Conservation (phyloP, 2,888 invertebrate genomes). For the Adelphocoris suturalis region DNA sequence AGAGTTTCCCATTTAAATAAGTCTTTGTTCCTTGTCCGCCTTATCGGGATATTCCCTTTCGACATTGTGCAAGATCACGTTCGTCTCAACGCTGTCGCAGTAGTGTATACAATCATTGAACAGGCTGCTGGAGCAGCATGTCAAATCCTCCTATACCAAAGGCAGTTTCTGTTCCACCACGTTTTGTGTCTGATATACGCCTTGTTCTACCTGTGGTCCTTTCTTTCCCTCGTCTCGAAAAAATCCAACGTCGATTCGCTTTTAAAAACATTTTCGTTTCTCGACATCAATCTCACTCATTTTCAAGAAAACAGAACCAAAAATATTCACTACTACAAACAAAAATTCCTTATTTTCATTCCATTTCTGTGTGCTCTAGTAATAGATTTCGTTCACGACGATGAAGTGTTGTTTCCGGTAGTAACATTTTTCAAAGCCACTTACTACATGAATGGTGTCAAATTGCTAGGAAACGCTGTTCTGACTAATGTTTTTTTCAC, state of each 20-base stretch:
- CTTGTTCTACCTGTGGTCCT: background rate
- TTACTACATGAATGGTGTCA: background rate
- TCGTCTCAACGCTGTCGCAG: background rate
- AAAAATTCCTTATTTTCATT: background rate
- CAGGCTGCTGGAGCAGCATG: background rate
- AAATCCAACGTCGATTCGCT: conserved; percentile 33
- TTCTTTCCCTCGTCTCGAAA: background rate
- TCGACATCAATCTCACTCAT: conserved; percentile 8
- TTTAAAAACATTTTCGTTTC: background rate
- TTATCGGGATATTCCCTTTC: background rate
- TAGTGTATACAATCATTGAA: background rate
- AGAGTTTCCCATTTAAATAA: background rate
- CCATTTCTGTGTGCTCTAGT: background rate
- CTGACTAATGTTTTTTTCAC: conserved; percentile 1
- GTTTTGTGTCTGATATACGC: background rate
- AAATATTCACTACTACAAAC: background rate
- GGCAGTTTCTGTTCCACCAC: background rate
- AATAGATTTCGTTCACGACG: background rate
- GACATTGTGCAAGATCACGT: background rate
- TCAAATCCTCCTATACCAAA: background rate
- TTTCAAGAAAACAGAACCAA: background rate
- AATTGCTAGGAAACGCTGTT: conserved; percentile 31
- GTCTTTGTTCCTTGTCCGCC: background rate
- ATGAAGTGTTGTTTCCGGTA: background rate
- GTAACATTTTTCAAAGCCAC: background rate